Evolutionary conservation across 2,888 invertebrate species (phyloP).

Genomic region (Miltochrista miniata): DNA sequence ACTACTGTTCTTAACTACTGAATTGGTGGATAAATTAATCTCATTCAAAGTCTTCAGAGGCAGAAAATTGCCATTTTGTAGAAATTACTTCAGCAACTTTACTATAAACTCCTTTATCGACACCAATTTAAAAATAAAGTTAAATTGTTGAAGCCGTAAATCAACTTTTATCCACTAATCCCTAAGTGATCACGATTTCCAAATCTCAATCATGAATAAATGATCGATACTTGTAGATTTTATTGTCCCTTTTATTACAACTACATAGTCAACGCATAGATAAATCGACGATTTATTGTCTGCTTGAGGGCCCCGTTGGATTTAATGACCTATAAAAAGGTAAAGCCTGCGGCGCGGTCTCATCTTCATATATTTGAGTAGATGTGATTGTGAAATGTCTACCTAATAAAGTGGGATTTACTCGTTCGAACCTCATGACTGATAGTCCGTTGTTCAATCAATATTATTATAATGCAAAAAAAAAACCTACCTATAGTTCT

Average conservation of each 20-base stretch:
- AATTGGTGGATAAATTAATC: too few relatives aligned
- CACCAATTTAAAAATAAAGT: too few relatives aligned
- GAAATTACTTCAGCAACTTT: too few relatives aligned
- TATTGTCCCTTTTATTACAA: constrained; percentile 45
- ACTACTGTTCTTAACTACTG: too few relatives aligned
- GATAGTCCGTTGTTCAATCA: neutral
- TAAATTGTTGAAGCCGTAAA: too few relatives aligned
- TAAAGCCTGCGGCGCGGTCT: constrained; percentile 26
- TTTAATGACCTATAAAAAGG: constrained; percentile 57
- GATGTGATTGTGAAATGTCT: neutral
- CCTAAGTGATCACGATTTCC: constrained; percentile 25
- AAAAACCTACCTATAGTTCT: too few relatives aligned
- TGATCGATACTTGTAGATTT: constrained; percentile 43
- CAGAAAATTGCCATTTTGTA: too few relatives aligned
- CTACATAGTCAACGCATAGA: constrained; percentile 42
- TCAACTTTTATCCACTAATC: neutral
- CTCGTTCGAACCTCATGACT: neutral
- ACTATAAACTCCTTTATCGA: too few relatives aligned
- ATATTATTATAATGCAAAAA: neutral
- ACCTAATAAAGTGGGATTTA: neutral
- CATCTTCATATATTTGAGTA: constrained; percentile 20
- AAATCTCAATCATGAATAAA: constrained; percentile 22
- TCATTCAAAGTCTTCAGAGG: too few relatives aligned
- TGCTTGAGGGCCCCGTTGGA: constrained; percentile 46
- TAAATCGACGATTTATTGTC: constrained; percentile 55